Percentiles rank a stretch among this genome's conserved stretches.
Evolutionary conservation across 2,113 vertebrate species (phyloP).

Genomic region (Pristiophorus japonicus): DNA sequence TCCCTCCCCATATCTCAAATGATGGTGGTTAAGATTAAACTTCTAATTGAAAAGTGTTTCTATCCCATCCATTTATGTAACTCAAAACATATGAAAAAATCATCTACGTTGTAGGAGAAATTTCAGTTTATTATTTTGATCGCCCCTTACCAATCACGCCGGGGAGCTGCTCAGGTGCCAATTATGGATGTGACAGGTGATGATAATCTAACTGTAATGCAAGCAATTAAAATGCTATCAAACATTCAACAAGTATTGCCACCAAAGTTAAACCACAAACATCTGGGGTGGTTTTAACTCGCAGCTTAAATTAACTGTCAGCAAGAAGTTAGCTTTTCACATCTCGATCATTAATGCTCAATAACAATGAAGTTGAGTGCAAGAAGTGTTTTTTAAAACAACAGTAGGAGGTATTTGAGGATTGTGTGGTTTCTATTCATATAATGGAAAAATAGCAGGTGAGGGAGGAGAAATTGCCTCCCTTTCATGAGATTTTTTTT

Average conservation of each 20-base stretch:
- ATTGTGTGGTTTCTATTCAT: neutral
- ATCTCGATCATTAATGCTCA: neutral
- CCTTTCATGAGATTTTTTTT: neutral
- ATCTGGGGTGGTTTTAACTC: neutral
- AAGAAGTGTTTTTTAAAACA: neutral
- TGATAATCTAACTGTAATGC: neutral
- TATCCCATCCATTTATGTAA: neutral
- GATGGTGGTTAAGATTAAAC: neutral
- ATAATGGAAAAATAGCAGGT: neutral
- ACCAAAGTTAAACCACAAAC: neutral
- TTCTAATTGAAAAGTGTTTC: neutral
- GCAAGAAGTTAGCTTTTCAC: neutral
- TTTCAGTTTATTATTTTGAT: neutral
- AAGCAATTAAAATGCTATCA: neutral
- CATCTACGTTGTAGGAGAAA: no score
- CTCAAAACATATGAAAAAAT: neutral
- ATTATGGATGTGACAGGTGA: neutral
- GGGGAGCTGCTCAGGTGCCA: neutral
- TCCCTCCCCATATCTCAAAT: neutral
- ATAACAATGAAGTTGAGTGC: neutral
- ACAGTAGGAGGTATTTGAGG: neutral
- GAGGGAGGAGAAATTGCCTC: neutral
- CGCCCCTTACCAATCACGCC: neutral
- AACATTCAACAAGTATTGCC: neutral
- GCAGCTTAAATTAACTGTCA: neutral